phyloP scores from a whole-genome alignment of 2,113 vertebrate species.

The Nestor notabilis region DNA sequence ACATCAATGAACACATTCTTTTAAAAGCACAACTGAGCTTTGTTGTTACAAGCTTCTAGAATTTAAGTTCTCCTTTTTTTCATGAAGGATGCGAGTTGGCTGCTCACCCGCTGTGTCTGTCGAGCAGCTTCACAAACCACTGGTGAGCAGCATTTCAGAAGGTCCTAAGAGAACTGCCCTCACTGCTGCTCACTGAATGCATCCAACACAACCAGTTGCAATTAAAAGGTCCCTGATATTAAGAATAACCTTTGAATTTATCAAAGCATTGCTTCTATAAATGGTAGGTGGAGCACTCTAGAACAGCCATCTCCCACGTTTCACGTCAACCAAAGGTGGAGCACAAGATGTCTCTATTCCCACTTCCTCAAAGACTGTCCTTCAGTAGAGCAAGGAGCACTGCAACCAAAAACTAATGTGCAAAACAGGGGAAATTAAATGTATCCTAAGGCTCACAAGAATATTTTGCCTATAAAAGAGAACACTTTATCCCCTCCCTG shows the following conservation, averaged over 20 bases:
- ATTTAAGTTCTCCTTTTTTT: background rate
- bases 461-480: background rate
- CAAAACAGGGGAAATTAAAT: background rate
- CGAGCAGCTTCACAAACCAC: background rate
- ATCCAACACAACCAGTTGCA: rapidly evolving
- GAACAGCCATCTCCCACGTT: background rate
- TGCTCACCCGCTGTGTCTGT: background rate
- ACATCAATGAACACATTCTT: background rate
- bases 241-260: background rate
- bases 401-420: background rate
- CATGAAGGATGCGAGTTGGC: background rate
- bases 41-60: background rate
- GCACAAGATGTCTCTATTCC: background rate
- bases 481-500: background rate
- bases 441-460: background rate
- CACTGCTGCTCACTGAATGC: background rate
- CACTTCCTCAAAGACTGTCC: background rate
- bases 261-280: background rate
- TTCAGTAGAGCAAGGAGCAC: background rate
- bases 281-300: background rate
- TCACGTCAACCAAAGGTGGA: background rate
- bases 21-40: background rate
- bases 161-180: background rate
- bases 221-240: background rate
- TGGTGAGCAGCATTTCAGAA: too few relatives aligned